A percentile compares a stretch with the other conserved stretches of the same genome.
Evolutionary conservation across 1,140 invertebrate genomes (phyloP).

Genomic region (Anastrepha obliqua): DNA sequence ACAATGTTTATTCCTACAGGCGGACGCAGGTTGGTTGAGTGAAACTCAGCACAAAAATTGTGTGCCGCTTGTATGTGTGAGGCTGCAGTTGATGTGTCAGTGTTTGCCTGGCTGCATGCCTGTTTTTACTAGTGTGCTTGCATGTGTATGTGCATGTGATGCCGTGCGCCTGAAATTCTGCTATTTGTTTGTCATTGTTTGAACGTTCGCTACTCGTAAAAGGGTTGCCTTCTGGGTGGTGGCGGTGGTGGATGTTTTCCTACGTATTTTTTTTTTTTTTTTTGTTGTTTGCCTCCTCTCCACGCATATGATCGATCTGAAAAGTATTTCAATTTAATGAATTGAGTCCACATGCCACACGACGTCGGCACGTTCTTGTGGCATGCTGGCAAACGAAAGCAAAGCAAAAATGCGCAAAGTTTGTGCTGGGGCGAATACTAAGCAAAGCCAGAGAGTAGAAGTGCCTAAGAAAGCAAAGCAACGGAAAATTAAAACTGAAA

Average conservation of each 20-base stretch:
- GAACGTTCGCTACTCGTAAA: background rate
- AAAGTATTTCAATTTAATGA: constrained; percentile 55
- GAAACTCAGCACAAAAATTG: background rate
- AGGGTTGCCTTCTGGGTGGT: background rate
- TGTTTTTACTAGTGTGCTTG: too few species aligned
- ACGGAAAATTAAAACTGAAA: constrained; percentile 45
- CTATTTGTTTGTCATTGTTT: constrained; percentile 47
- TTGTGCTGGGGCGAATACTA: background rate
- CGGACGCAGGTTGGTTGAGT: background rate
- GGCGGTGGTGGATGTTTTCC: background rate
- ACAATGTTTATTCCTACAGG: background rate
- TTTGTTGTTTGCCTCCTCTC: background rate
- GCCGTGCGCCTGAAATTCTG: background rate
- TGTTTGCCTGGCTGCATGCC: background rate
- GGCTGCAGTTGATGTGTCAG: background rate
- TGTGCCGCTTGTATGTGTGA: background rate
- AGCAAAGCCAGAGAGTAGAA: background rate
- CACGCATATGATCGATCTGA: constrained; percentile 46
- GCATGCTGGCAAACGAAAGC: constrained; percentile 35
- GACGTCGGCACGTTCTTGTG: constrained; percentile 26
- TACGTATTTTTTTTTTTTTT: background rate
- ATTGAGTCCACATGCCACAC: constrained; percentile 54
- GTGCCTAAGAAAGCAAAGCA: constrained; percentile 25
- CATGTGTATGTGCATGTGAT: background rate
- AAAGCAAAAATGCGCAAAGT: constrained; percentile 5